Conservation (phyloP, 2,797 vertebrate species). For the Anabas testudineus region DNA sequence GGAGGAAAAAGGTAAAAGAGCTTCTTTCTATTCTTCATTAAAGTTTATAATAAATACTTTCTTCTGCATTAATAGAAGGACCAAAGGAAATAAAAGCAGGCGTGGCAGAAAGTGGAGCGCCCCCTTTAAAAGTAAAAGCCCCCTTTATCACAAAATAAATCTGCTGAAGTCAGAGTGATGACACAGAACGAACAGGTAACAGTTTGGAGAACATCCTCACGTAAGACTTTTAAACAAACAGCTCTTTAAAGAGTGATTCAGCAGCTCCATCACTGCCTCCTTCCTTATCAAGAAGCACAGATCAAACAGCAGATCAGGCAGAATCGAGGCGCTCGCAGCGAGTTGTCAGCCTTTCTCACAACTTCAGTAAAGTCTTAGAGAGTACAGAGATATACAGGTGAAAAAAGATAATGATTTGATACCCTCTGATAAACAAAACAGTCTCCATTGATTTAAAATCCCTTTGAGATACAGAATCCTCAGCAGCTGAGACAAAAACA, state of each 20-base stretch:
- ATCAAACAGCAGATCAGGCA: constrained; percentile 12
- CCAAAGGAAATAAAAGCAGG: background rate
- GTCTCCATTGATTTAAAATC: constrained; percentile 26
- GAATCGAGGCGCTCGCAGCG: background rate
- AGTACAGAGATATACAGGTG: constrained; percentile 11
- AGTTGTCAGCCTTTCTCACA: background rate
- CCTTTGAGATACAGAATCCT: constrained; percentile 18
- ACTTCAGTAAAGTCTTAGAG: background rate
- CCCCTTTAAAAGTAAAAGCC: too few species aligned
- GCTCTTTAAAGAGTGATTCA: constrained; percentile 3
- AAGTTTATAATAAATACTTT: background rate
- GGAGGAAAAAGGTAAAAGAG: too few species aligned
- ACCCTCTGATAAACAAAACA: constrained; percentile 14
- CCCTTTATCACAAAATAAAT: background rate
- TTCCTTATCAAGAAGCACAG: background rate
- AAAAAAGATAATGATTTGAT: constrained; percentile 31
- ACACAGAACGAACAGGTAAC: background rate
- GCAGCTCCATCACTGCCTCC: background rate
- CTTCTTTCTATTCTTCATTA: background rate
- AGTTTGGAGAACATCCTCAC: background rate
- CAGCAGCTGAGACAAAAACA: constrained; percentile 19
- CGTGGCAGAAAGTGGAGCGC: background rate
- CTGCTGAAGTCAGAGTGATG: background rate
- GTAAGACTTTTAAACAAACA: background rate
- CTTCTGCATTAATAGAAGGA: constrained; percentile 1